phyloP scores from a whole-genome alignment of 2,113 vertebrate genomes.

The Ovibos moschatus region DNA sequence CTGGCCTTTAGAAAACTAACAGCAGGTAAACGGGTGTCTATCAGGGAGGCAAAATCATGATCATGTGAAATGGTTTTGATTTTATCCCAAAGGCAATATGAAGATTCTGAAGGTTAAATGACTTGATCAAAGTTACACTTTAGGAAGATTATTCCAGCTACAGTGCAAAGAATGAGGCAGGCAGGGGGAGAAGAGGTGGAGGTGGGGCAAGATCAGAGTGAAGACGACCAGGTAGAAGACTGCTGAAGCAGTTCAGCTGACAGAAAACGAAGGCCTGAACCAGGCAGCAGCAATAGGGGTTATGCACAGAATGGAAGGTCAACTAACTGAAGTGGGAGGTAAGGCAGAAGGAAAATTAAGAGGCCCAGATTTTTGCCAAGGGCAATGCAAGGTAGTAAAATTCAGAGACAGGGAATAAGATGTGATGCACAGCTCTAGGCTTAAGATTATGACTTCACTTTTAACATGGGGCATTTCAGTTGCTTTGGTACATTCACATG shows the following conservation, averaged over 20 bases:
- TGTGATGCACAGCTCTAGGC: neutral
- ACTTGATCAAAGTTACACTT: neutral
- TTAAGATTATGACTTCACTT: neutral
- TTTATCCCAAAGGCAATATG: neutral
- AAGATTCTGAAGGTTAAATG: neutral
- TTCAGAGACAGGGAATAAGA: neutral
- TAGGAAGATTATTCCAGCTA: neutral
- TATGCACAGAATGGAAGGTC: neutral
- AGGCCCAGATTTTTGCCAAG: neutral
- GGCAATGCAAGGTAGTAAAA: neutral
- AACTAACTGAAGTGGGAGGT: neutral
- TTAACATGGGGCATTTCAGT: neutral
- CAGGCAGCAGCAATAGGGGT: neutral
- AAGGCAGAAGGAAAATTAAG: neutral
- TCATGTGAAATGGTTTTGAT: neutral
- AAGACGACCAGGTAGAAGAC: neutral
- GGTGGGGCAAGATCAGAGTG: neutral
- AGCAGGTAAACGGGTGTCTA: neutral
- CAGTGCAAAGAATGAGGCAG: neutral
- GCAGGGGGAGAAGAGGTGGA: no score
- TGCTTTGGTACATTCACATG: neutral
- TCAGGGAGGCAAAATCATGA: neutral
- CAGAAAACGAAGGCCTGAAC: neutral
- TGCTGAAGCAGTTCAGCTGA: neutral
- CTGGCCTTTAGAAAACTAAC: neutral